Percentiles rank a stretch among this genome's conserved stretches.
Evolutionary conservation across 2,888 invertebrate genomes (phyloP).

Genomic region (Macroteleia sp.): DNA sequence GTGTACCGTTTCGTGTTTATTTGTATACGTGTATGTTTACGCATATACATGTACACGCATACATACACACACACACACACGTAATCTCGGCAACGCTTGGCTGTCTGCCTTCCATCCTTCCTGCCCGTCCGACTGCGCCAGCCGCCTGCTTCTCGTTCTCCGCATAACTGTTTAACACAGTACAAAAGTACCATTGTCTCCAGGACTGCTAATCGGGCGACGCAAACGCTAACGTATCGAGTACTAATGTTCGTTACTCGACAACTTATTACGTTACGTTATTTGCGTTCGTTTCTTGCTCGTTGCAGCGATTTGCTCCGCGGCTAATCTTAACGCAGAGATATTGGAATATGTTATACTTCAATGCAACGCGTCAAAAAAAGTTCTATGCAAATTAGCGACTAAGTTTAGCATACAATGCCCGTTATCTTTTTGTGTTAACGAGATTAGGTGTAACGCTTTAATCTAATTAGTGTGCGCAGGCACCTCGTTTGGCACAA

Average conservation of each 20-base stretch:
- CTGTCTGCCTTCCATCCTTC: too few species aligned
- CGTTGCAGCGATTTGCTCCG: background rate
- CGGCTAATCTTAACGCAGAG: too few species aligned
- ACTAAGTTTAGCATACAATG: conserved; percentile 45
- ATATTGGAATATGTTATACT: background rate
- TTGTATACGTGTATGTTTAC: too few species aligned
- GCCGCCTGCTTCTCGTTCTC: too few species aligned
- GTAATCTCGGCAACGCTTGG: too few species aligned
- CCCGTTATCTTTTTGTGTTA: conserved; percentile 49
- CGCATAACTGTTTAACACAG: conserved; percentile 19
- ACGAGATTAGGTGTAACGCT: conserved; percentile 54
- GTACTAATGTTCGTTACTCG: conserved; percentile 9
- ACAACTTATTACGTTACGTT: conserved; percentile 11
- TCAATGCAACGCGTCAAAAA: conserved; percentile 22
- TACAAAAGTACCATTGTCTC: conserved; percentile 41
- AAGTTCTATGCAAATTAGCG: conserved; percentile 42
- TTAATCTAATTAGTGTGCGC: conserved; percentile 50
- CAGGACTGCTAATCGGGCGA: conserved; percentile 14
- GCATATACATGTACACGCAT: too few species aligned
- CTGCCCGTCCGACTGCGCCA: too few species aligned
- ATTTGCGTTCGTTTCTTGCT: background rate
- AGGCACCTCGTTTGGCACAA: conserved; percentile 33
- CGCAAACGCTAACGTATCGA: conserved; percentile 6
- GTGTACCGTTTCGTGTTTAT: too few species aligned
- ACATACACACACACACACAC: too few species aligned